Evolutionary conservation across 2,888 invertebrate genomes (phyloP), one percentile per base, ranked within the genome.

Genomic region (Galerucella calmariensis): DNA sequence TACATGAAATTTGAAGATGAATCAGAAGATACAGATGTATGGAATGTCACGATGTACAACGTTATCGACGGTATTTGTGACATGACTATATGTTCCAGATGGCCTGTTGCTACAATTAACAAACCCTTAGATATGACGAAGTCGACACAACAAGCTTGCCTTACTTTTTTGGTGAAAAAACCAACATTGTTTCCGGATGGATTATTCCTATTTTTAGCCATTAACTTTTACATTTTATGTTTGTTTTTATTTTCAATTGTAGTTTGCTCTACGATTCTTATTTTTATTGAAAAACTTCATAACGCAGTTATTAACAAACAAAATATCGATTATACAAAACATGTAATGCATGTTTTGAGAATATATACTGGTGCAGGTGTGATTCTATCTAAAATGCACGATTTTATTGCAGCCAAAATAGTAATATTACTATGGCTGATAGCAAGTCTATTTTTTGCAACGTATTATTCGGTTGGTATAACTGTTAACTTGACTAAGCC

Each of bases 91-190:
- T 84, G 84, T 70, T 82, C 82, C 0, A 81, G 80, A 51, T 84
- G 80, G 79, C 69, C 77, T 24, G 51, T 63, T 20, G 68, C 16
- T 53, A 11, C 67, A 9, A 35, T 61, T 6, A 12, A 66, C 8
- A 73, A 63, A n/a, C 65, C 69, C 10, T 12, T 76, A 0, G 83
- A 82, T 72, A 73, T 77, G 27, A 79, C 80, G 2, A 77, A 80
- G 48, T 79, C 82, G 4, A 79, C 79, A 44, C 70, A 76, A 0
- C 81, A 81, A 76, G 69, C 75, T 16, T 84, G 83, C 74, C 69
- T 78, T 8, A 83, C 83, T 0, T 84, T 84, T 77, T 75, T 84
- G 35, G 83, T 82, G 4, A 84, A 81, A 14, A 84, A 83, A 78
- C 83, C 85, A 4, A 70, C 69, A 35, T 73, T 80, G n/a, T 66